Conservation (phyloP, 2,113 vertebrate genomes). For the Holacanthus passer region DNA sequence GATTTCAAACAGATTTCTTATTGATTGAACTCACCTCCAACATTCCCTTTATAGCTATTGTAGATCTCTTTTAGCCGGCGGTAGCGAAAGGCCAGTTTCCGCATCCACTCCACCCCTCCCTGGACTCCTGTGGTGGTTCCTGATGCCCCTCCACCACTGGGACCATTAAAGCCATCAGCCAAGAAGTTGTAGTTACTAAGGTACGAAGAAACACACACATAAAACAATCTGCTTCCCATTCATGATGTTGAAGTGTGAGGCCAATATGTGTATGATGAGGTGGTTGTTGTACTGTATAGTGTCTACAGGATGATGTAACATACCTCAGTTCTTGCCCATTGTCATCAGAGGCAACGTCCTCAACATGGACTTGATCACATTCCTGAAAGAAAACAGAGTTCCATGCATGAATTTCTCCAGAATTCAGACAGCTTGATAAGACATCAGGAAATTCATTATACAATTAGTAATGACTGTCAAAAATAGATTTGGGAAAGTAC, state of each 20-base stretch:
- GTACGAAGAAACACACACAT: background rate
- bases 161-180: slow-evolving; percentile 93
- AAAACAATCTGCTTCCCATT: background rate
- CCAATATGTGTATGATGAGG: background rate
- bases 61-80: slow-evolving; percentile 96
- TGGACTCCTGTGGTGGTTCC: slow-evolving; percentile 89
- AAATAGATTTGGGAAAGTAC: background rate
- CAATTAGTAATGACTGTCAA: background rate
- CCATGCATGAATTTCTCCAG: background rate
- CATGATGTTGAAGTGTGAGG: background rate
- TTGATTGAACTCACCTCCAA: slow-evolving; percentile 86
- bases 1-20: background rate
- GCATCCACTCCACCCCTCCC: slow-evolving; percentile 98
- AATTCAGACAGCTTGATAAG: background rate
- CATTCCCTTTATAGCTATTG: slow-evolving; percentile 92
- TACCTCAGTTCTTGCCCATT: slow-evolving; percentile 98
- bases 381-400: slow-evolving; percentile 85
- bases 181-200: slow-evolving; percentile 95
- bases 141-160: slow-evolving; percentile 85
- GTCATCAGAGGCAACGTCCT: slow-evolving; percentile 97
- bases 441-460: background rate
- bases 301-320: background rate
- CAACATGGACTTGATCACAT: slow-evolving; percentile 98
- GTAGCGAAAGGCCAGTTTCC: slow-evolving; percentile 97
- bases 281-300: too few species aligned